A percentile compares a stretch with the other conserved stretches of the same genome.
Evolutionary conservation across 2,888 invertebrate genomes (phyloP).

Genomic region (Sepiola atlantica): DNA sequence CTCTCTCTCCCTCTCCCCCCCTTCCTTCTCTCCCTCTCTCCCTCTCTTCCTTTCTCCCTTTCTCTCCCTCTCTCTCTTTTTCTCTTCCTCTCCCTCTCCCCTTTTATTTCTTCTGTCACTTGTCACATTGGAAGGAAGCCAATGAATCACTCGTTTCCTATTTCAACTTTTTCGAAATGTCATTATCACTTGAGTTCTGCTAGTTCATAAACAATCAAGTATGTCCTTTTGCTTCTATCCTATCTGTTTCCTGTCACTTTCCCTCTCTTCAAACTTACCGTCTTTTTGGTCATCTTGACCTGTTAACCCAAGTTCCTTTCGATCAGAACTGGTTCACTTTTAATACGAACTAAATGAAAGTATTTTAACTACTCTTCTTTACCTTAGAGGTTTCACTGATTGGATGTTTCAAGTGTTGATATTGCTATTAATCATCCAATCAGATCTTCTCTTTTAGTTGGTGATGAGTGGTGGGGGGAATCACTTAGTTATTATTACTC

Average conservation of each 20-base stretch:
- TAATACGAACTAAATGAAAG: background rate
- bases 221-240: background rate
- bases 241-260: background rate
- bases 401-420: background rate
- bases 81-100: background rate
- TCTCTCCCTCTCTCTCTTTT: background rate
- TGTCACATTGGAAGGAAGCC: background rate
- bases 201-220: background rate
- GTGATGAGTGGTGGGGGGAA: too few species aligned
- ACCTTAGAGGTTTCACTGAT: background rate
- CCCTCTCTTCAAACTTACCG: background rate
- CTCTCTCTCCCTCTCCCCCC: rapidly evolving
- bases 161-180: background rate
- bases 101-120: background rate
- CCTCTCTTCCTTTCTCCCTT: background rate
- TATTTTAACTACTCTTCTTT: background rate
- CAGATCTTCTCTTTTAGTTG: background rate
- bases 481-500: too few species aligned
- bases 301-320: background rate
- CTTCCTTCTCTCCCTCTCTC: background rate
- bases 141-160: background rate
- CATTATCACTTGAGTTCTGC: background rate
- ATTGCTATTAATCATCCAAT: background rate
- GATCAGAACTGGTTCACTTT: background rate
- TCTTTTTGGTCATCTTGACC: slow-evolving; percentile 12